These are phyloP conservation scores for Phodopus roborovskii DNA, from an alignment of 2,113 vertebrate species.

Conservation along the genomic window DNA sequence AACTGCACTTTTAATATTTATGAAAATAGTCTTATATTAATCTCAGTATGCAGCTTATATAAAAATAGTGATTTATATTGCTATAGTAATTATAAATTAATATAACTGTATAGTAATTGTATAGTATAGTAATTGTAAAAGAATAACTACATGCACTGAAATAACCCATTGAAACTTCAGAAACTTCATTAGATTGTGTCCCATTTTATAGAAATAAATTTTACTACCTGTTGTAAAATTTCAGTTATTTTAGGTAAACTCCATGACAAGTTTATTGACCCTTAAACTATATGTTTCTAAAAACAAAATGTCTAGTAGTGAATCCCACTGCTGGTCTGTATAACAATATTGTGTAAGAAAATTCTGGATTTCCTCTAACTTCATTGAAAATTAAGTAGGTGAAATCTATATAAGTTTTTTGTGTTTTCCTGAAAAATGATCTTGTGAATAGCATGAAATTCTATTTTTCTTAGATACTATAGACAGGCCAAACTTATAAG, in stretches of 20 bases:
- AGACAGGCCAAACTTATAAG: neutral
- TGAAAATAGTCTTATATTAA: slow-evolving; percentile 45
- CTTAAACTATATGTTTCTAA: slow-evolving; percentile 2
- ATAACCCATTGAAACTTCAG: neutral
- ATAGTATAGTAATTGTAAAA: too few species aligned
- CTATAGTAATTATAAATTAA: neutral
- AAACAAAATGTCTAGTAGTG: neutral
- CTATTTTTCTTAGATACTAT: neutral
- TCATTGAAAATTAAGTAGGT: slow-evolving; percentile 53
- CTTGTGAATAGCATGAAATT: neutral
- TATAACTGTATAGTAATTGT: too few species aligned
- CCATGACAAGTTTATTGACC: neutral
- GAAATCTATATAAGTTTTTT: neutral
- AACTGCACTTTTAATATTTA: slow-evolving; percentile 40
- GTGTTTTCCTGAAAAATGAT: neutral
- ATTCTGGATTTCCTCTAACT: neutral
- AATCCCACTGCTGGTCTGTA: neutral
- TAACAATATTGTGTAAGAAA: neutral
- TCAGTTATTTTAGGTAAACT: slow-evolving; percentile 48
- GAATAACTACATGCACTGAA: neutral
- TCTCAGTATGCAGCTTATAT: neutral
- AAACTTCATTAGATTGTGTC: slow-evolving; percentile 42
- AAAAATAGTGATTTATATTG: slow-evolving; percentile 46
- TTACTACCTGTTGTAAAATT: slow-evolving; percentile 30
- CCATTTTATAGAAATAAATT: too few species aligned